Evolutionary conservation across 2,797 vertebrate genomes (phyloP), one percentile per base, ranked within the genome.

Genomic region (Eleutherodactylus coqui): DNA sequence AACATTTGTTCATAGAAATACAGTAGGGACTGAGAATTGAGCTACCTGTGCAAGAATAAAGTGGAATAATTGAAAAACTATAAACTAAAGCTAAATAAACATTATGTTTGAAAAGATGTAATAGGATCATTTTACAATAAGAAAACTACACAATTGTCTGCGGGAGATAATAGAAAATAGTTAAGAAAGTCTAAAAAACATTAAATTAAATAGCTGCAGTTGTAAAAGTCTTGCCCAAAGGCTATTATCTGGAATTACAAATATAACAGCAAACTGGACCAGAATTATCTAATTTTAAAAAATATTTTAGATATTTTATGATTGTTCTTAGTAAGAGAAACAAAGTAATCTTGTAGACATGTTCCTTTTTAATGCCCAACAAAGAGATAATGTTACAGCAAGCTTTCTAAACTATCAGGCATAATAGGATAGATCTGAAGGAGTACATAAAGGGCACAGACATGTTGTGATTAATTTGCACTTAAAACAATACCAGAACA

Each of bases 11-110:
- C 21, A 55, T 8, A 55, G 53, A n/a, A n/a, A 55, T 9, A 7
- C 53, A 24, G 21, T 53, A 53, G 19, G 21, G 53, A n/a, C 19
- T 55, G 21, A n/a, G 53, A 55, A 24, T 24, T 55, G 21, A 60
- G 4, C 27, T 60, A 5, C 53, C 53, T 29, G n/a, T 14, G n/a
- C 24, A 14, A 11, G 27, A 14, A 0, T 3, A 27, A 21, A 32
- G 16, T 27, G 7, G 64, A 79, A 79, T 45, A 21, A 69, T 51
- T 36, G 62, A 64, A 69, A 47, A 47, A n/a, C n/a, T n/a, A n/a
- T n/a, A n/a, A 67, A 69, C 27, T 36, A n/a, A 51, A 82, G 47
- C n/a, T 45, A 81, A 81, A 43, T 55, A 82, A 81, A 81, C 79
- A 41, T 82, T 82, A 47, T 53, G 13, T 82, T 82, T 49, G 29